Evolutionary conservation across 53 echinoderm and acorn worm species (phyloP).

Genomic region (Zoroaster sp.): DNA sequence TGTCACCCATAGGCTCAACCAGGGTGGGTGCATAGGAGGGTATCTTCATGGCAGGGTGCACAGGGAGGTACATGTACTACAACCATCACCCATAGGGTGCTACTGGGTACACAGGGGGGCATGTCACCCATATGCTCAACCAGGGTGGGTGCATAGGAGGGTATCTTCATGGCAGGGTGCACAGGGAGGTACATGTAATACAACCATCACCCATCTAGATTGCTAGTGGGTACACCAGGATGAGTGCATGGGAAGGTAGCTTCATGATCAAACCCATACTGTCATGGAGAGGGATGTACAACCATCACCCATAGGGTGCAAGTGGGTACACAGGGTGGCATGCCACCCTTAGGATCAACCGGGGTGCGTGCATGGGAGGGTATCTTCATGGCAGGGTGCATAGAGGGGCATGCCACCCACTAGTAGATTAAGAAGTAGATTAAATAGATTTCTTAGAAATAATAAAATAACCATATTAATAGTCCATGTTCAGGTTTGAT

Average conservation of each 20-base stretch:
- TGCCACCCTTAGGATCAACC: not conserved
- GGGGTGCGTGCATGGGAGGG: not conserved
- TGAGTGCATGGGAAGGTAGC: no score
- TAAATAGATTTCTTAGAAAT: no score
- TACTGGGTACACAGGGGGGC: not conserved
- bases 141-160: not conserved
- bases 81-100: not conserved
- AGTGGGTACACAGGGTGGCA: not conserved
- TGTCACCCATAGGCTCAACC: not conserved
- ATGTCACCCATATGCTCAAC: no score
- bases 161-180: not conserved
- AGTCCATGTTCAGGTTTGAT: no score
- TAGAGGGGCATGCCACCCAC: not conserved
- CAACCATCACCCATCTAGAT: no score
- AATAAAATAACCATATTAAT: no score
- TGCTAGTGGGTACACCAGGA: no score
- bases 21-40: not conserved
- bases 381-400: not conserved
- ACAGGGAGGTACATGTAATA: no score
- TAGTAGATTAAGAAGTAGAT: no score
- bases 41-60: slow-evolving; percentile 61
- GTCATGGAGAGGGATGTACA: no score
- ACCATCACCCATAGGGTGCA: no score
- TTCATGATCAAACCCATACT: no score
- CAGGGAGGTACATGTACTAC: slow-evolving; percentile 80